Evolutionary conservation across 2,888 invertebrate genomes (phyloP).

Genomic region (Scaptomyza cyrtandrae): DNA sequence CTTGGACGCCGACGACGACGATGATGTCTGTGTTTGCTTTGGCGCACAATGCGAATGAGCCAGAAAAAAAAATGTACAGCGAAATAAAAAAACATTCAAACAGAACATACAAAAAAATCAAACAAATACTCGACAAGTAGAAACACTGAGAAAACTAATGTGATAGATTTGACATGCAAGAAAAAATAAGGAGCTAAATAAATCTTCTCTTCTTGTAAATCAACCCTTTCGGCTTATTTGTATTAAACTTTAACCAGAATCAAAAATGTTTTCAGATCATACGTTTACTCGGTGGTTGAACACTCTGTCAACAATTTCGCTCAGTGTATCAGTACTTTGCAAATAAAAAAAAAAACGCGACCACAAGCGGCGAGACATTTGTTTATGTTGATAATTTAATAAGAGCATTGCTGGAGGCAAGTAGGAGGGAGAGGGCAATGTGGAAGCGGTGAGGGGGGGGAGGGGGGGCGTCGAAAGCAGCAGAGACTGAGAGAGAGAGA

Average conservation of each 20-base stretch:
- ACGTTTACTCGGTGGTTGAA: too few relatives aligned
- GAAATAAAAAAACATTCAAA: slow-evolving; percentile 31
- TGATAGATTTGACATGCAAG: not conserved
- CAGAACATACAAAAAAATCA: slow-evolving; percentile 47
- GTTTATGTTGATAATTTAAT: slow-evolving; percentile 79
- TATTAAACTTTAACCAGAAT: too few relatives aligned
- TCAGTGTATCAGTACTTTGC: slow-evolving; percentile 43
- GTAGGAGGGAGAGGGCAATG: not conserved
- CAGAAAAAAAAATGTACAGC: slow-evolving; percentile 36
- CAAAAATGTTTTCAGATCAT: too few relatives aligned
- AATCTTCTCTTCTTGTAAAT: too few relatives aligned
- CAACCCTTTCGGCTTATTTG: too few relatives aligned
- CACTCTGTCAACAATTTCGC: slow-evolving; percentile 11
- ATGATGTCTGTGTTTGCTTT: slow-evolving; percentile 75
- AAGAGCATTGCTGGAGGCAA: slow-evolving; percentile 66
- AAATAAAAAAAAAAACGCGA: slow-evolving; percentile 34
- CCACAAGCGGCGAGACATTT: slow-evolving; percentile 68
- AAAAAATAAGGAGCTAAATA: too few relatives aligned
- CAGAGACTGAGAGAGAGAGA: too few relatives aligned
- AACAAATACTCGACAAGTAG: slow-evolving; percentile 40
- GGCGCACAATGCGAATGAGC: slow-evolving; percentile 58
- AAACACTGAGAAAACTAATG: slow-evolving; percentile 32
- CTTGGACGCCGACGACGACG: slow-evolving; percentile 51
- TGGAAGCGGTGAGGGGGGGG: not conserved
- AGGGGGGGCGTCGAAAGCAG: too few relatives aligned